Evolutionary conservation across 35 echinoderm and acorn worm genomes (phyloP), one percentile per base, ranked within the genome.

Genomic region (Apostichopus japonicus): DNA sequence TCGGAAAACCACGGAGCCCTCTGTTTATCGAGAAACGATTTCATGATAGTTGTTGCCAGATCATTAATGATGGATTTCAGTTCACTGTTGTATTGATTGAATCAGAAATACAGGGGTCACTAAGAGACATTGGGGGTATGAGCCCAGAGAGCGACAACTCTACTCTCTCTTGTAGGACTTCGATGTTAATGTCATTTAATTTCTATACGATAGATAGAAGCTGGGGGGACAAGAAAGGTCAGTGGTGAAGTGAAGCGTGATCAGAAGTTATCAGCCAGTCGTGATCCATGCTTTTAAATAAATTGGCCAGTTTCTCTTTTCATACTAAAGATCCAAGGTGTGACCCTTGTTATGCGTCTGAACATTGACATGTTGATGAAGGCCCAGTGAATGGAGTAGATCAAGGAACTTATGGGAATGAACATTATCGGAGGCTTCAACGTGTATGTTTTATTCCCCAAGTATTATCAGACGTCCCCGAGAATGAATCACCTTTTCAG

Each of bases 241-340:
- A 78, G 77, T 78, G n/a, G 77, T 78, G 27, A 78, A 78, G 27
- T 78, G 77, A 44, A 78, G 8, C 77, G 27, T 78, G 77, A 78
- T 78, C 77, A 78, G 77, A 78, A 0, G 77, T 0, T 44, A 17
- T 6, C 27, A 22, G 6, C 27, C 77, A 44, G 27, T 78, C 77
- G 17, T 78, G 27, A 8, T 24, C 77, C 8, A 78, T 78, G 77
- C 17, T 44, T 24, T 0, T 78, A 24, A 33, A 78, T 78, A 8
- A 24, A 44, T 44, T 8, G 17, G 77, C 7, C 77, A 22, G 21
- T 33, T 33, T 33, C 1, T 33, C 27, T 33, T 33, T 0, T 27
- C 1, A 33, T 33, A 33, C 1, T 0, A 33, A 33, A 33, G 71
- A 73, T 73, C 71, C 71, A 73, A 22, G 1, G 22, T 73, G 71